Percentiles rank a stretch among this genome's conserved stretches.
These are phyloP conservation scores for Amphipyra tragopoginis DNA, from an alignment of 2,888 invertebrate species.

Conservation along the genomic window DNA sequence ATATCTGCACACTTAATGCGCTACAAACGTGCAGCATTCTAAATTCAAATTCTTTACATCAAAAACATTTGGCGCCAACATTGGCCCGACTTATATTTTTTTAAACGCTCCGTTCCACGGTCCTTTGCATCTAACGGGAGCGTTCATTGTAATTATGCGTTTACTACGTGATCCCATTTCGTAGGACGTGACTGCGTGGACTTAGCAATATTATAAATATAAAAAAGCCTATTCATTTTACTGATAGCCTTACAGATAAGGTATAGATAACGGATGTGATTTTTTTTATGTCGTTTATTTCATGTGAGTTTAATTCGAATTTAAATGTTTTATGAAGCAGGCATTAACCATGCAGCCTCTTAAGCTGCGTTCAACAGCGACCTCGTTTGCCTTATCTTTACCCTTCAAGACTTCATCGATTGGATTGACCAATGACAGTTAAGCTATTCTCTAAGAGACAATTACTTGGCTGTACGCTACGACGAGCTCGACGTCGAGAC, in stretches of 20 bases:
- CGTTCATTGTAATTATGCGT: conserved; percentile 82
- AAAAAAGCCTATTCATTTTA: conserved; percentile 61
- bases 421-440: no score
- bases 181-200: conserved; percentile 79
- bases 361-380: no score
- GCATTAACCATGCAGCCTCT: no score
- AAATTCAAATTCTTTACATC: neutral
- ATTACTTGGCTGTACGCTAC: no score
- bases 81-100: conserved; percentile 51
- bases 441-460: no score
- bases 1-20: neutral
- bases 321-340: no score
- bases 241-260: conserved; percentile 58
- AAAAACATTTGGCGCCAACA: conserved; percentile 44
- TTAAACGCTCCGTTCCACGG: conserved; percentile 57
- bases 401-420: no score
- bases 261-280: conserved; percentile 47
- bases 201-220: conserved; percentile 67
- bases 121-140: conserved; percentile 71
- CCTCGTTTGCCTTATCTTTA: no score
- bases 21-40: neutral
- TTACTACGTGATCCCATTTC: conserved; percentile 86
- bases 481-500: no score
- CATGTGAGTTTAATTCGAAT: neutral
- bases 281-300: conserved; percentile 24